These are phyloP conservation scores for Achroia grisella DNA, from an alignment of 1,140 invertebrate species.

Conservation along the genomic window DNA sequence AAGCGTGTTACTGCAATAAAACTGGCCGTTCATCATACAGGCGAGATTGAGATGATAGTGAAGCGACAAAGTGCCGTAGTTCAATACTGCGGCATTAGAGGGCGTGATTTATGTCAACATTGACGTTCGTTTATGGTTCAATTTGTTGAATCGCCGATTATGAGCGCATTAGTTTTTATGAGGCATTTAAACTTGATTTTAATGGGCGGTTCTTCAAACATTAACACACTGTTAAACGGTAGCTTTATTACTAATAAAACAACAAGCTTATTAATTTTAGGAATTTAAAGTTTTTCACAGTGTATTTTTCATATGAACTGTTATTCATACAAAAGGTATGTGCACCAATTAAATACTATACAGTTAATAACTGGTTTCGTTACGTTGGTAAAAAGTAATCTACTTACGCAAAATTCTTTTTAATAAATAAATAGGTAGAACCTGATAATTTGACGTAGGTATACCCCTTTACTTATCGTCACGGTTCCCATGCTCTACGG, in stretches of 20 bases:
- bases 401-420: no score
- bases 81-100: slow-evolving; percentile 35
- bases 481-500: no score
- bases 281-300: no score
- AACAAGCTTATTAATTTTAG: slow-evolving; percentile 13
- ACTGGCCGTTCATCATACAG: slow-evolving; percentile 40
- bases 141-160: slow-evolving; percentile 39
- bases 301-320: no score
- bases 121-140: slow-evolving; percentile 37
- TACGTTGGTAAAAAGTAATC: no score
- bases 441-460: no score
- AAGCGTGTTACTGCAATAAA: slow-evolving; percentile 46
- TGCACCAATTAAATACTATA: no score
- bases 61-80: slow-evolving; percentile 38
- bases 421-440: no score
- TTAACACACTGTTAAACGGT: slow-evolving; percentile 24
- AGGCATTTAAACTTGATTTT: slow-evolving; percentile 38
- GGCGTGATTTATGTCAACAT: slow-evolving; percentile 47
- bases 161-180: slow-evolving; percentile 40
- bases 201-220: slow-evolving; percentile 36
- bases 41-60: slow-evolving; percentile 45
- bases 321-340: no score
- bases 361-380: no score
- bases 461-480: no score
- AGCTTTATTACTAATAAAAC: slow-evolving; percentile 21